Evolutionary conservation across 1,140 invertebrate species (phyloP).

Genomic region (Cylas formicarius): DNA sequence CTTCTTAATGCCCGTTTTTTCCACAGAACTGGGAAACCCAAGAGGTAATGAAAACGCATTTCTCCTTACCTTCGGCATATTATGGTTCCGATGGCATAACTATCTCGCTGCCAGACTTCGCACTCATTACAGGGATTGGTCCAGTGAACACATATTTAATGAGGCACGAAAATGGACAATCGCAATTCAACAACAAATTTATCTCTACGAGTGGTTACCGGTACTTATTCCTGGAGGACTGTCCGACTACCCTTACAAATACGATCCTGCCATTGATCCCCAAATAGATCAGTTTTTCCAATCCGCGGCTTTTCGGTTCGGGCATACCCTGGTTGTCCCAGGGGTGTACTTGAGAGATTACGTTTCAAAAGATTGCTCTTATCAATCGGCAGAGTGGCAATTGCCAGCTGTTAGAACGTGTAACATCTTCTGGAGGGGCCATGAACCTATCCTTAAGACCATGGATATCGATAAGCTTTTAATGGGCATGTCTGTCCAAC

Average conservation of each 20-base stretch:
- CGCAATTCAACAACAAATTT: conserved; percentile 48
- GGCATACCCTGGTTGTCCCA: conserved; percentile 55
- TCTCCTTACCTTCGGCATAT: conserved; percentile 13
- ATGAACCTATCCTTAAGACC: conserved; percentile 36
- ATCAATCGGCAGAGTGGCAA: conserved; percentile 23
- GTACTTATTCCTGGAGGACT: conserved; percentile 9
- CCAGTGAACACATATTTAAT: conserved; percentile 45
- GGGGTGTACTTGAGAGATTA: conserved; percentile 44
- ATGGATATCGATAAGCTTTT: conserved; percentile 53
- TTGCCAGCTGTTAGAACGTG: conserved; percentile 50
- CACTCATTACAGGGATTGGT: conserved; percentile 40
- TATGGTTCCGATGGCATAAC: conserved; percentile 62
- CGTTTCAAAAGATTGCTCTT: conserved; percentile 36
- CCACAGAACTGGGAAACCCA: conserved; percentile 55
- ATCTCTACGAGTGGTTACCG: conserved; percentile 50
- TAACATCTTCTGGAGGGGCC: conserved; percentile 60
- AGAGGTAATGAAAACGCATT: conserved; percentile 44
- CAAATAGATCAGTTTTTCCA: conserved; percentile 65
- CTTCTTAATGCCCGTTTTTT: too few species aligned
- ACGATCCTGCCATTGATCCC: conserved; percentile 56
- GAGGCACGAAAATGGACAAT: conserved; percentile 55
- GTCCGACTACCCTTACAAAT: conserved; percentile 46
- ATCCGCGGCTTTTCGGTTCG: conserved; percentile 61
- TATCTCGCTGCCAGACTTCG: conserved; percentile 44
- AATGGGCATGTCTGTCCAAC: conserved; percentile 55